A percentile compares a stretch with the other conserved stretches of the same genome.
These are phyloP conservation scores for Mus minutoides DNA, from an alignment of 2,797 vertebrate species.

Conservation along the genomic window DNA sequence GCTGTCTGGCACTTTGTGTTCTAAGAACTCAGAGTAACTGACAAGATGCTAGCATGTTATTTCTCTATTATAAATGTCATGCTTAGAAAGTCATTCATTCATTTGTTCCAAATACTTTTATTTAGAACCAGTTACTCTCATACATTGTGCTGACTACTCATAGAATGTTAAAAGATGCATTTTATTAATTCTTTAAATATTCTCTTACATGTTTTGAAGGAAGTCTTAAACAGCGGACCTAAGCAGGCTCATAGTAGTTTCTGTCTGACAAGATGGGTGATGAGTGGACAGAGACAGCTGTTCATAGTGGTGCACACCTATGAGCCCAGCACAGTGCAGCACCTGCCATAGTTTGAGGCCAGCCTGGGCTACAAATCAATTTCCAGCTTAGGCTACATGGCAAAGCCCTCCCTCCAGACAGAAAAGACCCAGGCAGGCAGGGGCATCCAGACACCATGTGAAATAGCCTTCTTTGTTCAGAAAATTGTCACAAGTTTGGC, in stretches of 20 bases:
- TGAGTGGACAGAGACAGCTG: neutral
- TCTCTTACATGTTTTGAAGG: slow-evolving; percentile 24
- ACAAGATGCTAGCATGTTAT: neutral
- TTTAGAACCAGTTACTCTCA: neutral
- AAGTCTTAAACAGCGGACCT: neutral
- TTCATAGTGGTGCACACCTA: neutral
- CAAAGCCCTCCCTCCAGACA: neutral
- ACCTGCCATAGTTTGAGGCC: neutral
- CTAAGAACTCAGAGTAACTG: neutral
- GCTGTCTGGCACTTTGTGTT: neutral
- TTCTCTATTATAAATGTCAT: neutral
- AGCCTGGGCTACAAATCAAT: neutral
- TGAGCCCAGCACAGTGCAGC: neutral
- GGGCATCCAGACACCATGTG: neutral
- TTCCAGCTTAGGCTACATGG: no score
- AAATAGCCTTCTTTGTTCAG: neutral
- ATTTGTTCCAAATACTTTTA: slow-evolving; percentile 46
- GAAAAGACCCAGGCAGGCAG: neutral
- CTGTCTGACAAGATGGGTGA: neutral
- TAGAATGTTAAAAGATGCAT: neutral
- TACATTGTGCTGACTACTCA: neutral
- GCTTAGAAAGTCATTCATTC: neutral
- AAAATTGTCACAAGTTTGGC: neutral
- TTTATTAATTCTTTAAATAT: neutral
- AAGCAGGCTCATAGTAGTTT: neutral